These are phyloP conservation scores for Silurus asotus DNA, from an alignment of 2,113 vertebrate genomes.

Conservation along the genomic window DNA sequence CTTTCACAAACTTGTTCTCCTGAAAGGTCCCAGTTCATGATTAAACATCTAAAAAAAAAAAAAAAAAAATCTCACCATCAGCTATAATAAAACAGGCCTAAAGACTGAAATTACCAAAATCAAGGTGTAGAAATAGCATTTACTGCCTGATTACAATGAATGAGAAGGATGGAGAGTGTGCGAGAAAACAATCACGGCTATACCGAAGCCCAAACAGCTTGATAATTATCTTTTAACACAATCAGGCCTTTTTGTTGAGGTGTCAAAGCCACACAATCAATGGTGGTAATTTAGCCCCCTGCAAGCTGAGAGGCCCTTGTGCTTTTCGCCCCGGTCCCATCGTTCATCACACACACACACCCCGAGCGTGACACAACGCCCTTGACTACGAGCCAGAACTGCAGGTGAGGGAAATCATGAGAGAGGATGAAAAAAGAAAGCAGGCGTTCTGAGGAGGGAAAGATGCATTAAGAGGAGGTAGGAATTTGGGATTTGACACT, in stretches of 20 bases:
- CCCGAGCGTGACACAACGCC: conserved; percentile 52
- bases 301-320: conserved; percentile 54
- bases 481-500: conserved; percentile 3
- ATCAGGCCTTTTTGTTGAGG: conserved; percentile 71
- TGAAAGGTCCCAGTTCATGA: background rate
- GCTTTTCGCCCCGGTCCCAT: conserved; percentile 52
- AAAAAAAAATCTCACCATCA: background rate
- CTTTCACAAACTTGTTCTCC: background rate
- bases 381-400: conserved; percentile 41
- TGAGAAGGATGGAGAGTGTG: conserved; percentile 46
- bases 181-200: conserved; percentile 65
- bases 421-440: background rate
- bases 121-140: conserved; percentile 21
- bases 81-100: background rate
- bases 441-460: background rate
- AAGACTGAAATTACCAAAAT: background rate
- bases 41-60: background rate
- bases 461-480: conserved; percentile 10
- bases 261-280: conserved; percentile 70
- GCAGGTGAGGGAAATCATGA: conserved; percentile 6
- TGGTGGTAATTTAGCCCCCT: conserved; percentile 71
- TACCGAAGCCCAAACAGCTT: conserved; percentile 74
- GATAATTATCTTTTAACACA: conserved; percentile 76
- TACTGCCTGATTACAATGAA: conserved; percentile 25
- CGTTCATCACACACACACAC: conserved; percentile 62